Evolutionary conservation across 2,113 vertebrate species (phyloP).

Genomic region (Tretioscincus oriximinensis): DNA sequence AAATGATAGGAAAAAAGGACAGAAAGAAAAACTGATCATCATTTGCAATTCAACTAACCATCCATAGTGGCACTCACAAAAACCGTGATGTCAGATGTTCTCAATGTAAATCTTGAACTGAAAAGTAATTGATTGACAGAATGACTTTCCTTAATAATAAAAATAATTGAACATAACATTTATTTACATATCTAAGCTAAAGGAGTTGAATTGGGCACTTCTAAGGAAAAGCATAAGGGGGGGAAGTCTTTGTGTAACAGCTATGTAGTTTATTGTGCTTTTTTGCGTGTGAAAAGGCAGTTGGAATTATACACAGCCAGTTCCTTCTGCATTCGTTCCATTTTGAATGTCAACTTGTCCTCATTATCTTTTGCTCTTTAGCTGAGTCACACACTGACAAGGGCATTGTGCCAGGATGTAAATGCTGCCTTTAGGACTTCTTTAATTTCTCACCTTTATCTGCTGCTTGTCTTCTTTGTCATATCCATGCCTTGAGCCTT

Average conservation of each 20-base stretch:
- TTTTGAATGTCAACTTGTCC: not conserved
- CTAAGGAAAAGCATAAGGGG: not conserved
- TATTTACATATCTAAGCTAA: conserved; percentile 15
- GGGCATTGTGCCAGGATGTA: conserved; percentile 11
- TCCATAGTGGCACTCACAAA: not conserved
- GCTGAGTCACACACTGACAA: conserved; percentile 20
- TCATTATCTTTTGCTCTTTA: conserved; percentile 29
- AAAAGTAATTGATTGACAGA: not conserved
- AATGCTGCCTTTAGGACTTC: conserved; percentile 14
- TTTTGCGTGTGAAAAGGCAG: not conserved
- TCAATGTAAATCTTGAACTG: not conserved
- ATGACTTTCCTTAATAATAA: not conserved
- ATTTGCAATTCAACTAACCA: not conserved
- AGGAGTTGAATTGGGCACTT: not conserved
- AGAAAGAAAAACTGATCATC: not conserved
- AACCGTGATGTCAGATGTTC: not conserved
- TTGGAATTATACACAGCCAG: not conserved
- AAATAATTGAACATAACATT: not conserved
- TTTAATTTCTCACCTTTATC: not conserved
- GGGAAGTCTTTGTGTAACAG: conserved; percentile 10
- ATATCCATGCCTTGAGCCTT: not conserved
- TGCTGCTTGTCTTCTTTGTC: not conserved
- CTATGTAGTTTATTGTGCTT: not conserved
- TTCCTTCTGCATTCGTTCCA: conserved; percentile 17
- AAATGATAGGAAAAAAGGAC: conserved; percentile 13